Evolutionary conservation across 2,888 invertebrate species (phyloP), one percentile per base, ranked within the genome.

Genomic region (Scaeva pyrastri): DNA sequence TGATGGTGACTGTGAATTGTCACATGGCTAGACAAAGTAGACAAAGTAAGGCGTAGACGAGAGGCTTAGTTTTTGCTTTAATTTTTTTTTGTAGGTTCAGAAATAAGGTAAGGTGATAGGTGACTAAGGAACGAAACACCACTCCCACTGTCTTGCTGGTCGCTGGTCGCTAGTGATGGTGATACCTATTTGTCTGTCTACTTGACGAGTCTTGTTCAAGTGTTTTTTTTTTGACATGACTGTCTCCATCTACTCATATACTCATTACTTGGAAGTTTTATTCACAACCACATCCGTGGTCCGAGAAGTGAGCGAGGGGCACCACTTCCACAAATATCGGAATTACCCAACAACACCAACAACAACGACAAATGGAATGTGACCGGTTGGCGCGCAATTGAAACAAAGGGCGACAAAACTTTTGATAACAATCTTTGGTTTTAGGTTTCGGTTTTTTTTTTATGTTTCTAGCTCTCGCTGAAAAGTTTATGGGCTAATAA

Each of bases 341-440:
- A 26, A 26, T 26, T 26, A 26, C 21, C 19, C 12, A 56, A 39
- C 56, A 36, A 19, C 11, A 58, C 11, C 21, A 56, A 52, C 19
- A 50, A 39, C 10, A 58, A 7, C 6, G 23, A 8, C 16, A 23
- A 45, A 23, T 58, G 80, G 76, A 81, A 81, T 85, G 81, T 58
- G 72, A n/a, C 45, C 56, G 36, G 62, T n/a, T 62, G 71, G 73
- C 21, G 80, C 52, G 80, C 76, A 55, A 52, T 58, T 58, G 52
- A 19, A 75, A 74, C 71, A 55, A 80, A 88, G 86, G 88, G 88
- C 88, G 86, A 84, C 88, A 86, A 88, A 81, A 88, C 64, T 75
- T 76, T 70, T 81, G 88, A 88, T 88, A 88, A 88, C 71, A 73
- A 88, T 88, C 88, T 86, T 73, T 78, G 71, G 73, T 77, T 75